These are phyloP conservation scores for Picus viridis DNA, from an alignment of 2,797 vertebrate species.

Conservation along the genomic window DNA sequence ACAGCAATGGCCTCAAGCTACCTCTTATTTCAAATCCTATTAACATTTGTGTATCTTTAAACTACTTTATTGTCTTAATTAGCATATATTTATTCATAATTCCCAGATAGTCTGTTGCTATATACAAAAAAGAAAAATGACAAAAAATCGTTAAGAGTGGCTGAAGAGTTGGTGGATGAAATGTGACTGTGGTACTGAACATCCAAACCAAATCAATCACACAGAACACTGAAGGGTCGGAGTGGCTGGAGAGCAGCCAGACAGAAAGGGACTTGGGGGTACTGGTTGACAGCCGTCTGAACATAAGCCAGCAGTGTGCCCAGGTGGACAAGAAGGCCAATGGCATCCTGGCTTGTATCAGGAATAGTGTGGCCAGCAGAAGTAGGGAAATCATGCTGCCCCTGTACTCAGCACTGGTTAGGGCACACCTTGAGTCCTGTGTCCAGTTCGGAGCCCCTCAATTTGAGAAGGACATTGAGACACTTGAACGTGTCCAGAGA, in stretches of 20 bases:
- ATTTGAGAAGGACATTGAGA: too few species aligned
- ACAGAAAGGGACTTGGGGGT: too few species aligned
- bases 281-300: too few species aligned
- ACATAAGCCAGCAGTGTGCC: too few species aligned
- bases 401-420: too few species aligned
- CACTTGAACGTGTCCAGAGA: too few species aligned
- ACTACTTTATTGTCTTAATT: conserved; percentile 68
- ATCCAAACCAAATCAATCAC: not conserved
- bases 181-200: not conserved
- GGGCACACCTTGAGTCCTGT: too few species aligned
- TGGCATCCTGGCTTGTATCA: too few species aligned
- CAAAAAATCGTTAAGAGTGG: not conserved
- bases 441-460: too few species aligned
- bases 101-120: conserved; percentile 19
- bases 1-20: conserved; percentile 53
- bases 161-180: not conserved
- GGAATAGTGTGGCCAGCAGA: too few species aligned
- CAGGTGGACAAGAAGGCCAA: too few species aligned
- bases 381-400: too few species aligned
- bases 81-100: conserved; percentile 65
- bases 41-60: conserved; percentile 61
- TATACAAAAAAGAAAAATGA: not conserved
- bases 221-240: not conserved
- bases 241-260: not conserved
- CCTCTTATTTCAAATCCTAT: conserved; percentile 64